Evolutionary conservation across 37 sponge, comb jelly and placozoan genomes (phyloP).

Genomic region (Chondrosia reniformis): DNA sequence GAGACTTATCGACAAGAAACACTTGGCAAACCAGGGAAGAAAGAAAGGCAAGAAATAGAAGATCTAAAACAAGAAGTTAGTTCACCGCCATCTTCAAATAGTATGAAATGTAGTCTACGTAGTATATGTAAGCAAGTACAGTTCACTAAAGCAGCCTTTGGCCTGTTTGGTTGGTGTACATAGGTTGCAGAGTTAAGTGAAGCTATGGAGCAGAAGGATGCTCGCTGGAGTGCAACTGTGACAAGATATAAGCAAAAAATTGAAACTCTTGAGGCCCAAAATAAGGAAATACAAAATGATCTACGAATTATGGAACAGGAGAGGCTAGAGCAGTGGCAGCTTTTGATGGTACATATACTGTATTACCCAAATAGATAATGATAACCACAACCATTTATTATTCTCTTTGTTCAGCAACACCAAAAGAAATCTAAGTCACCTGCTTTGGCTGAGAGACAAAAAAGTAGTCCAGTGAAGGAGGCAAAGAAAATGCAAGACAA

Average conservation of each 20-base stretch:
- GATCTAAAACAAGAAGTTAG: conserved; percentile 54
- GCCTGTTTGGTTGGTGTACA: neutral
- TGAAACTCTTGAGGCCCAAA: conserved; percentile 58
- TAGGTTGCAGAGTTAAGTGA: conserved; percentile 41
- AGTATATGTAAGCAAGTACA: neutral
- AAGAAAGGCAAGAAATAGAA: conserved; percentile 64
- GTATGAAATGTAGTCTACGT: too few species aligned
- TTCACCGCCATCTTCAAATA: too few species aligned
- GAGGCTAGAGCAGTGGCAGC: conserved; percentile 69
- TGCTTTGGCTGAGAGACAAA: too few species aligned
- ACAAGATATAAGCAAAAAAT: conserved; percentile 50
- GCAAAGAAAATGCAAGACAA: too few species aligned
- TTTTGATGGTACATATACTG: conserved; percentile 32
- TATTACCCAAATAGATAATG: too few species aligned
- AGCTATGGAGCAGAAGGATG: conserved; percentile 53
- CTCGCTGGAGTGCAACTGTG: conserved; percentile 67
- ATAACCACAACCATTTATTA: too few species aligned
- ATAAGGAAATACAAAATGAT: conserved; percentile 74
- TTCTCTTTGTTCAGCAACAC: too few species aligned
- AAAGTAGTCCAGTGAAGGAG: too few species aligned
- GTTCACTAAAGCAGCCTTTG: neutral
- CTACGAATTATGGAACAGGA: conserved; percentile 73
- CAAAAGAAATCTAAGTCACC: too few species aligned
- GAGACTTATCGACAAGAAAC: conserved; percentile 54
- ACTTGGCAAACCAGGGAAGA: conserved; percentile 44